Evolutionary conservation across 2,888 invertebrate genomes (phyloP).

Genomic region (Acanthosepion pharaonis): DNA sequence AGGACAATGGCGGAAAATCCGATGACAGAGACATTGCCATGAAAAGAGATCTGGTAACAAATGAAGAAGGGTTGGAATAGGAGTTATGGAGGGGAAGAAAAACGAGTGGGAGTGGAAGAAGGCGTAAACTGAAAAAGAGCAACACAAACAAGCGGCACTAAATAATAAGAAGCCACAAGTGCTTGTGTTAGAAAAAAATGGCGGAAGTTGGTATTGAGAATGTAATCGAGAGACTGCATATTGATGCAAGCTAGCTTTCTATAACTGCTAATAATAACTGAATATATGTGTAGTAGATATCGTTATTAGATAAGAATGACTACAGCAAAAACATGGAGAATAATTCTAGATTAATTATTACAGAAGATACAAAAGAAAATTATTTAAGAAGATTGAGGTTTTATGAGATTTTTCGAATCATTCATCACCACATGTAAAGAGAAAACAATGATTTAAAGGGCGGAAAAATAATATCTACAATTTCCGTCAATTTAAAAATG

Average conservation of each 20-base stretch:
- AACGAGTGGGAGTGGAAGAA: neutral
- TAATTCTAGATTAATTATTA: neutral
- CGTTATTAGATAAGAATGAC: neutral
- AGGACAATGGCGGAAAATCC: neutral
- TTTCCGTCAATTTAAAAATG: neutral
- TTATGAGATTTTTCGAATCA: neutral
- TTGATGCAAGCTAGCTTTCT: neutral
- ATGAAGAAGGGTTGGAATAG: neutral
- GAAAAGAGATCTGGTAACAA: neutral
- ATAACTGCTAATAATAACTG: neutral
- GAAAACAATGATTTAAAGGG: neutral
- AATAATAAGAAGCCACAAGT: neutral
- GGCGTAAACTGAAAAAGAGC: too few relatives aligned
- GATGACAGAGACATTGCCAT: neutral
- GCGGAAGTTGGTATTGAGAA: neutral
- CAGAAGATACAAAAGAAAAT: neutral
- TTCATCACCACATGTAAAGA: neutral
- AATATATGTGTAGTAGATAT: neutral
- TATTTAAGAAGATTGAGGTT: neutral
- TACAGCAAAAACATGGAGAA: neutral
- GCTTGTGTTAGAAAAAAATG: neutral
- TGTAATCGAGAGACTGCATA: neutral
- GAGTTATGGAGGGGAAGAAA: neutral
- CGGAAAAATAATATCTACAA: too few relatives aligned
- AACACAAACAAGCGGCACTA: neutral